Evolutionary conservation across 2,797 vertebrate species (phyloP).

Genomic region (Peromyscus melanophrys): DNA sequence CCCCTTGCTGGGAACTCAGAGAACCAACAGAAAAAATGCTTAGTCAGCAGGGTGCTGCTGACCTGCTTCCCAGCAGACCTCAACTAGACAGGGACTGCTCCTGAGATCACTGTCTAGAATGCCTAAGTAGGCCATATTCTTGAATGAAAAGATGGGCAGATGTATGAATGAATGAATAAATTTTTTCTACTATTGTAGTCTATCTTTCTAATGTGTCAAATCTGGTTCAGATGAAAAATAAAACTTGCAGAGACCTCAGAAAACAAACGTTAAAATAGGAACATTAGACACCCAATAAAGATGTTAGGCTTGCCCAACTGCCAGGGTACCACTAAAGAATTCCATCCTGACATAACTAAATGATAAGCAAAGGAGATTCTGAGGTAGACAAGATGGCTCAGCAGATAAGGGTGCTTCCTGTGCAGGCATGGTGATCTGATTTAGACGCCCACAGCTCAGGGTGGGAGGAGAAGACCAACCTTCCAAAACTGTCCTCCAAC

Average conservation of each 20-base stretch:
- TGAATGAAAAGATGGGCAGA: neutral
- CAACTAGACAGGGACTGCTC: neutral
- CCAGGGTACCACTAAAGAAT: neutral
- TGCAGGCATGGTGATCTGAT: neutral
- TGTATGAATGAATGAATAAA: neutral
- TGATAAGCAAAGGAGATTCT: neutral
- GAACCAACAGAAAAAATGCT: slow-evolving; percentile 16
- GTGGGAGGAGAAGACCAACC: neutral
- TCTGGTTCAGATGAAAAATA: slow-evolving; percentile 47
- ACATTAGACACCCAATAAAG: slow-evolving; percentile 22
- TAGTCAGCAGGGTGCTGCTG: neutral
- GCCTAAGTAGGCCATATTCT: neutral
- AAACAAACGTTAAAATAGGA: neutral
- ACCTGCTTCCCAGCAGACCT: neutral
- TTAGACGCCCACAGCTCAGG: neutral
- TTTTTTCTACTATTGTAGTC: neutral
- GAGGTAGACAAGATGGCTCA: neutral
- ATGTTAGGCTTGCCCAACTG: neutral
- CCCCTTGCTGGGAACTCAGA: slow-evolving; percentile 51
- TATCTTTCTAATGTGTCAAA: neutral
- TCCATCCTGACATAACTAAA: neutral
- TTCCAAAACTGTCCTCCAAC: neutral
- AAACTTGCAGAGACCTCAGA: neutral
- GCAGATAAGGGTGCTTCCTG: neutral
- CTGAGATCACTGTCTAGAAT: neutral